phyloP scores from a whole-genome alignment of 2,888 invertebrate genomes.

The Charanyca ferruginea region DNA sequence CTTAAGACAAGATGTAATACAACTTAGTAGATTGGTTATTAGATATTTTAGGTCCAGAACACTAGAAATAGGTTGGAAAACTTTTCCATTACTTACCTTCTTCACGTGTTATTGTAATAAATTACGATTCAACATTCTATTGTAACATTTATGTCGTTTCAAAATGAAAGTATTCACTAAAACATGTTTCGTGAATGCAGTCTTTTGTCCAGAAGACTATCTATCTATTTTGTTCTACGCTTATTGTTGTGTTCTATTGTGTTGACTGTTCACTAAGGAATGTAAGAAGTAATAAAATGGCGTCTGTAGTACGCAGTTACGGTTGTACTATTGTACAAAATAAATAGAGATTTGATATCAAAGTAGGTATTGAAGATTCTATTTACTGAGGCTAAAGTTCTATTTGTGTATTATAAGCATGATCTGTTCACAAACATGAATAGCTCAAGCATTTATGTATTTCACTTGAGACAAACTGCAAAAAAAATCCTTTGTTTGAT shows the following conservation, averaged over 20 bases:
- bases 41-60: background rate
- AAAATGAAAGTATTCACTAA: conserved; percentile 56
- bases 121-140: conserved; percentile 41
- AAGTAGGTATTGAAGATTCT: conserved; percentile 1
- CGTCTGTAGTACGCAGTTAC: background rate
- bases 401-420: background rate
- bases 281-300: conserved; percentile 25
- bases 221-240: conserved; percentile 52
- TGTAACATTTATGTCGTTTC: conserved; percentile 44
- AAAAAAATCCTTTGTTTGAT: no score
- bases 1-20: background rate
- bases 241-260: conserved; percentile 58
- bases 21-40: no score
- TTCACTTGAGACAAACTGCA: no score
- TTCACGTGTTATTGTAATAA: conserved; percentile 28
- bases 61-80: background rate
- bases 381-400: background rate
- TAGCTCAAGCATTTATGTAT: no score
- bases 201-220: conserved; percentile 47
- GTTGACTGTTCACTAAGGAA: conserved; percentile 39
- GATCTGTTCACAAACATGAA: no score
- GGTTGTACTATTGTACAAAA: conserved; percentile 9
- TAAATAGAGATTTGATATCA: conserved; percentile 33
- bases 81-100: conserved; percentile 4
- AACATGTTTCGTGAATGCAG: conserved; percentile 49